A percentile compares a stretch with the other conserved stretches of the same genome.
phyloP scores from a whole-genome alignment of 2,797 vertebrate genomes.

The Sebastes elongatus region DNA sequence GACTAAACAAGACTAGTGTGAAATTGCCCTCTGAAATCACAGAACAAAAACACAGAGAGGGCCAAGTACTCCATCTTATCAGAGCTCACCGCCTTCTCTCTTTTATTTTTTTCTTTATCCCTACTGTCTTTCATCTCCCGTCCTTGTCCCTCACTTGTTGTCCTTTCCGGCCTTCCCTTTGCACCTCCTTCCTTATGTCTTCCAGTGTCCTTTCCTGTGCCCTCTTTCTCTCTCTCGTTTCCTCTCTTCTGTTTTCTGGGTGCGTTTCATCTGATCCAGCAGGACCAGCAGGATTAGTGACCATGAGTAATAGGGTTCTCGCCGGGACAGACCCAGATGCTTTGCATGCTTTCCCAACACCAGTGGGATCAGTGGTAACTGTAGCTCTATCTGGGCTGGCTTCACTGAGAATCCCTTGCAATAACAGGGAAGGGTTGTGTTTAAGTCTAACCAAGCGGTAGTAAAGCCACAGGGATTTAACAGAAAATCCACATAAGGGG shows the following conservation, averaged over 20 bases:
- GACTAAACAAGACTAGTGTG: background rate
- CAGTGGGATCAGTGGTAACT: slow-evolving; percentile 64
- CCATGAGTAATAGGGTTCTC: slow-evolving; percentile 62
- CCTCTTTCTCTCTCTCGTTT: background rate
- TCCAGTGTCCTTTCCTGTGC: background rate
- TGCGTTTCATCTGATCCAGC: slow-evolving; percentile 39
- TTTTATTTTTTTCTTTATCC: background rate
- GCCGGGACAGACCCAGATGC: slow-evolving; percentile 54
- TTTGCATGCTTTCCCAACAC: slow-evolving; percentile 71
- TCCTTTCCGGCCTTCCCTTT: background rate
- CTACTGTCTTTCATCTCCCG: background rate
- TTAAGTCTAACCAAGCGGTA: slow-evolving; percentile 59
- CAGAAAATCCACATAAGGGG: slow-evolving; percentile 54
- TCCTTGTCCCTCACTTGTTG: background rate
- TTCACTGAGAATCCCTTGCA: slow-evolving; percentile 58
- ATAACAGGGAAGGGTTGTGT: slow-evolving; percentile 68
- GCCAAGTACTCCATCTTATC: slow-evolving; percentile 7
- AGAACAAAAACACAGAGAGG: slow-evolving; percentile 6
- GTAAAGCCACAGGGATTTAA: slow-evolving; percentile 61
- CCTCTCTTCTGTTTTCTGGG: slow-evolving; percentile 29
- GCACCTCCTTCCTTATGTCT: background rate
- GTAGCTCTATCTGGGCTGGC: slow-evolving; percentile 53
- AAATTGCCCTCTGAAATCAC: background rate
- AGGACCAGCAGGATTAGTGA: slow-evolving; percentile 56
- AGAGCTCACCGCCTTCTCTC: background rate